Base-by-base conservation (phyloP, 2,113 vertebrate genomes). In the Sporophila hypoxantha region DNA sequence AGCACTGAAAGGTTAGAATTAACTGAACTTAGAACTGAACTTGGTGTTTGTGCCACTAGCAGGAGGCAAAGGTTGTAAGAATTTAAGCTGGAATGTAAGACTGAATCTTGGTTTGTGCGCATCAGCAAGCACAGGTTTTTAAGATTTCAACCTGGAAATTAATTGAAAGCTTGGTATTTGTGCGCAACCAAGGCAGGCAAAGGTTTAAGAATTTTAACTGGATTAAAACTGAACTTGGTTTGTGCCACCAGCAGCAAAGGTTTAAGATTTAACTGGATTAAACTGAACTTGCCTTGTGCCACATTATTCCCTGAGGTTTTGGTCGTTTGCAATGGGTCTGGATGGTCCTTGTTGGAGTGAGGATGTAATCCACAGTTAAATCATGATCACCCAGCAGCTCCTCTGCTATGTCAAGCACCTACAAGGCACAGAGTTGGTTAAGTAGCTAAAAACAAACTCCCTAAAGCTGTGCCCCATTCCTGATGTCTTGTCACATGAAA, bases 291-390 rank as follows among this genome's bases (percentile, higher is more conserved):
- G 98, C 99, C 98, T 99, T 99, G 27, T 96, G 96, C 99, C 99
- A 99, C 17, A 96, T 92, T 90, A 99, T 98, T 49, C 98, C 99
- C 8, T 66, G 74, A 53, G 99, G 99, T 75, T 98, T 98, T 0
- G 97, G 97, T 21, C 95, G 82, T 77, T 68, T 84, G 82, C 98
- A 99, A 1, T 97, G 60, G 1, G 98, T 99, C 82, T 95, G 76
- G 75, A 99, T 98, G 36, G 97, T 95, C 93, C 97, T 97, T 17
- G 98, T 98, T 6, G 99, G 99, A 12, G 99, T 99, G 57, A 99
- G 97, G 81, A 99, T 98, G 78, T 98, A 99, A 96, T 99, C 98
- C 65, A 99, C 98, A 3, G 97, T 98, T 92, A 99, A 96, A 93
- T 99, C 99, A 14, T 99, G 98, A 55, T 96, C 97, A 56, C 88